These are phyloP conservation scores for Sphaerophoria taeniata DNA, from an alignment of 2,888 invertebrate species.

Conservation along the genomic window DNA sequence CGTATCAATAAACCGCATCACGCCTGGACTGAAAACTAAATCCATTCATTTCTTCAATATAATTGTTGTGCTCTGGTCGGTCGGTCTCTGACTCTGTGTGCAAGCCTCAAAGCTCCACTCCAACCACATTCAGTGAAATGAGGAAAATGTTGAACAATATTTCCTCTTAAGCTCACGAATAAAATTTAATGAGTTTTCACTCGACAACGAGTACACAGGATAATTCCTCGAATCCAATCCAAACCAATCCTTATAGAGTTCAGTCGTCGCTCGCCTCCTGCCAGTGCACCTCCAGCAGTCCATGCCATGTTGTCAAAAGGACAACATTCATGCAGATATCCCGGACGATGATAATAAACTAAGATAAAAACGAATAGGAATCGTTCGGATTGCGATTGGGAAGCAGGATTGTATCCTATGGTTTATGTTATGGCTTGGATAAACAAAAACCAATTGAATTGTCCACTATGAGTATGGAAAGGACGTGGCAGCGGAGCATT, in stretches of 20 bases:
- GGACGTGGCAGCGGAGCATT: slow-evolving; percentile 2
- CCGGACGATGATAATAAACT: slow-evolving; percentile 72
- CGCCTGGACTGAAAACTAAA: slow-evolving; percentile 17
- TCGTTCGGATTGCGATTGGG: slow-evolving; percentile 74
- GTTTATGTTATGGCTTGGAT: slow-evolving; percentile 72
- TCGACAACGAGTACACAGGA: slow-evolving; percentile 75
- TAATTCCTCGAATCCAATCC: slow-evolving; percentile 63
- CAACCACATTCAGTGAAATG: slow-evolving; percentile 59
- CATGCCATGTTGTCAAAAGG: neutral
- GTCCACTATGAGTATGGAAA: slow-evolving; percentile 41
- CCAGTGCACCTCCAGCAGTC: too few relatives aligned
- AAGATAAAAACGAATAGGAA: slow-evolving; percentile 74
- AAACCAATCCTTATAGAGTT: neutral
- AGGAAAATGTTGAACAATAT: slow-evolving; percentile 75
- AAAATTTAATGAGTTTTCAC: slow-evolving; percentile 81
- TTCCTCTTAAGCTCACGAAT: slow-evolving; percentile 79
- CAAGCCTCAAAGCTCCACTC: neutral
- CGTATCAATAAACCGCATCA: slow-evolving; percentile 50
- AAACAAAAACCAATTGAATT: slow-evolving; percentile 75
- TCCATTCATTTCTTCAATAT: slow-evolving; percentile 34
- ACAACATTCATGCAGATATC: slow-evolving; percentile 70
- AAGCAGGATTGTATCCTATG: slow-evolving; percentile 71
- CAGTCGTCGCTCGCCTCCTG: too few relatives aligned
- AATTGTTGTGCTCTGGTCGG: slow-evolving; percentile 22
- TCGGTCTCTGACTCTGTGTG: too few relatives aligned